These are phyloP conservation scores for Drosophila suzukii DNA, from an alignment of 1,140 invertebrate genomes.

Conservation along the genomic window DNA sequence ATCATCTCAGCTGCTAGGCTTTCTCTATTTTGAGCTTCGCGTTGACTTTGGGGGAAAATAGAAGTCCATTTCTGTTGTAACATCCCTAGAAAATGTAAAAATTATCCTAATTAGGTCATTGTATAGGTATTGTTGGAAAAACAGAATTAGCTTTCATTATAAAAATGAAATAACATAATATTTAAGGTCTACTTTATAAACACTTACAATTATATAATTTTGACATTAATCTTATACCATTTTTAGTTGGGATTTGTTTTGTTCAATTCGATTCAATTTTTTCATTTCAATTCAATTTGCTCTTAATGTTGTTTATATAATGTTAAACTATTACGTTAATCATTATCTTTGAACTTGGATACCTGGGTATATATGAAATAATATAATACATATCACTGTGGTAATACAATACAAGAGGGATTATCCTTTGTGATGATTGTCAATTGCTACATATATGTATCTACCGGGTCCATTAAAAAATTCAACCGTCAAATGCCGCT, in stretches of 20 bases:
- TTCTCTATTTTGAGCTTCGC: slow-evolving; percentile 2
- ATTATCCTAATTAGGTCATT: not conserved
- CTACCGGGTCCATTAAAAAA: not conserved
- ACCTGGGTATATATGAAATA: too few species aligned
- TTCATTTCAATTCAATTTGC: too few species aligned
- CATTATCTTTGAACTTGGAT: too few species aligned
- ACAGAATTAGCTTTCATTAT: not conserved
- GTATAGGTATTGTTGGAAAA: not conserved
- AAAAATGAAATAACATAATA: too few species aligned
- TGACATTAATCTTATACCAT: too few species aligned
- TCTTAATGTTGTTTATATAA: too few species aligned
- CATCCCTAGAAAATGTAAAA: not conserved
- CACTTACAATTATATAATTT: too few species aligned
- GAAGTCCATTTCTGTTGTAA: not conserved
- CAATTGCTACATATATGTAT: not conserved
- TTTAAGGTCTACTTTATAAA: not conserved
- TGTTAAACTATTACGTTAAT: too few species aligned
- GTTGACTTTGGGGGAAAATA: not conserved
- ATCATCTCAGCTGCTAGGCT: slow-evolving; percentile 11
- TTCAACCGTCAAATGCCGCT: not conserved
- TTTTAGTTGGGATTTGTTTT: too few species aligned
- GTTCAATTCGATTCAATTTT: too few species aligned
- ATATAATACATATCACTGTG: too few species aligned
- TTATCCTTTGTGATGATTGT: not conserved
- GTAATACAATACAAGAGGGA: too few species aligned